Evolutionary conservation across 2,888 invertebrate species (phyloP).

Genomic region (Argyresthia goedartella): DNA sequence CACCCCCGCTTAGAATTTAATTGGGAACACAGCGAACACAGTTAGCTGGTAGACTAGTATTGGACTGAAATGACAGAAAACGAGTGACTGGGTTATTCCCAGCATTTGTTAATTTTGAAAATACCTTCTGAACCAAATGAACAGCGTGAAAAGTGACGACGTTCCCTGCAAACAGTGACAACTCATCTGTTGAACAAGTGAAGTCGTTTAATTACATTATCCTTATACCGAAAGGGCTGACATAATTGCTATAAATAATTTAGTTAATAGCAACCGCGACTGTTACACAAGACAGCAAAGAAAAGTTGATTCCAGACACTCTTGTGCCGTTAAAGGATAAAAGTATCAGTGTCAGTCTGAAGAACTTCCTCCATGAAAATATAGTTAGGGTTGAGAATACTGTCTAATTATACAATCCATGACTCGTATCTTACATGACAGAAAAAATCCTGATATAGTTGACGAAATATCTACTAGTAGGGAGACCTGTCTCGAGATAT

Average conservation of each 20-base stretch:
- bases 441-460: too few species aligned
- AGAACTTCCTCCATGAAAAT: too few species aligned
- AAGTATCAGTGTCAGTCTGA: too few species aligned
- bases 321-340: too few species aligned
- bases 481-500: neutral
- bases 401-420: too few species aligned
- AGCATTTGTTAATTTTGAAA: too few species aligned
- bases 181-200: slow-evolving; percentile 23
- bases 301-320: neutral
- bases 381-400: too few species aligned
- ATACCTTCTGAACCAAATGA: too few species aligned
- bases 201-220: slow-evolving; percentile 36
- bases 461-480: neutral
- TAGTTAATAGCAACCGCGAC: slow-evolving; percentile 12
- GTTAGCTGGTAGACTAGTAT: too few species aligned
- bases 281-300: neutral
- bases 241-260: slow-evolving; percentile 37
- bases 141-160: neutral
- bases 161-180: neutral
- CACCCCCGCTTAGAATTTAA: neutral
- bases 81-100: too few species aligned
- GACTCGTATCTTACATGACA: too few species aligned
- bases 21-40: neutral
- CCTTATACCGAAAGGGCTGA: slow-evolving; percentile 32
- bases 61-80: too few species aligned